Base-by-base conservation (phyloP, 1,140 invertebrate genomes). In the Pseudomyrmex pallidus region DNA sequence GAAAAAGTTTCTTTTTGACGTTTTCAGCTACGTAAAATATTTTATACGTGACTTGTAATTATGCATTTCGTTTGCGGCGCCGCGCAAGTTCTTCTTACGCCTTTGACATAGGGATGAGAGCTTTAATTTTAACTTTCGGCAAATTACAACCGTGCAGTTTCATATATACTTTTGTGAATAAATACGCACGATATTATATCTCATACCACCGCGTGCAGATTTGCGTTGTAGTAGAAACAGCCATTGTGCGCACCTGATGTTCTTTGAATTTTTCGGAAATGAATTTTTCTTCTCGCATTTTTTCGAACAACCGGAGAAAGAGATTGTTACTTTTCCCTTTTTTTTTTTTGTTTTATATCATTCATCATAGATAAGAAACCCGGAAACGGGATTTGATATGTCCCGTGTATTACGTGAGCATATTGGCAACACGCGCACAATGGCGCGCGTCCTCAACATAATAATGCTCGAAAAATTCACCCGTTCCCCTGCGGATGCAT, bases 401-500 rank as follows among this genome's bases (percentile, higher is more conserved):
- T 35, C 35, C 35, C 35, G 35, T 35, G 5, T 35, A 35, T 35
- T 35, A 35, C 35, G 35, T 35, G 2, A 12, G 52, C 13, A 20
- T n/a, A 25, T 17, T n/a, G 54, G 10, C n/a, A 20, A 13, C 35
- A 35, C 35, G 35, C 35, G 35, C 35, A 35, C 35, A 54, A 59
- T 46, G 17, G 13, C 20, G 35, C 35, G 35, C 35, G 44, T 35
- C 3, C 20, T 52, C 35, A 22, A 12, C 22, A 2, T 17, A 48
- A 83, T 15, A 59, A 66, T 83, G 50, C 44, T 50, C n/a, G 3
- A 76, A 59, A 73, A 76, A 66, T 64, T 76, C 20, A 67, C 20
- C 66, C 54, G 56, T 59, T 78, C 74, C 50, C 54, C 25, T 5
- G 66, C 82, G 85, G 80, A 72, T 64, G 85, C 85, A 85, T 82